These are phyloP conservation scores for Trichonephila clavipes DNA, from an alignment of 1,140 invertebrate species.

Conservation along the genomic window DNA sequence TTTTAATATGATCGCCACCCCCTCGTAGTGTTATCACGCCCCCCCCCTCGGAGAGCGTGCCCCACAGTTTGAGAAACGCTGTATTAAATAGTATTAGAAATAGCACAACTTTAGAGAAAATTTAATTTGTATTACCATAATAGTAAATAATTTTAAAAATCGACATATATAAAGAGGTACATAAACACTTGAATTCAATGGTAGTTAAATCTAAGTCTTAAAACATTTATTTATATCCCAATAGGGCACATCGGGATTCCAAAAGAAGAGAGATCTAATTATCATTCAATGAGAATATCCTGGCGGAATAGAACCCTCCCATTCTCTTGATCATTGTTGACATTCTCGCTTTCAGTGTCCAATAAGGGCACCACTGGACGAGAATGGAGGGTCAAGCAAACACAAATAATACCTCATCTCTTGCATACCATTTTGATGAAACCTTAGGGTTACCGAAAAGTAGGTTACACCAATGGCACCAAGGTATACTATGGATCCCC, in stretches of 20 bases:
- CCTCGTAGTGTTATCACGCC: too few species aligned
- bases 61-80: too few species aligned
- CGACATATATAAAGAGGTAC: too few species aligned
- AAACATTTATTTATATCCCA: not conserved
- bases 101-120: too few species aligned
- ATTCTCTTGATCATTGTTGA: slow-evolving; percentile 4
- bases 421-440: slow-evolving; percentile 41
- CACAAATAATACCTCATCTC: slow-evolving; percentile 38
- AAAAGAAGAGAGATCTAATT: slow-evolving; percentile 22
- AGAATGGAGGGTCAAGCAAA: slow-evolving; percentile 66
- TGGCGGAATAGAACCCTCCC: not conserved
- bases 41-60: too few species aligned
- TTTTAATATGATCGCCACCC: too few species aligned
- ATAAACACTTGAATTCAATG: not conserved
- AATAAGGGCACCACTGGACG: slow-evolving; percentile 64
- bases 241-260: not conserved
- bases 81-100: too few species aligned
- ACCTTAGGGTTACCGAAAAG: not conserved
- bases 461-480: not conserved
- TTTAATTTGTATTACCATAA: too few species aligned
- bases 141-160: too few species aligned
- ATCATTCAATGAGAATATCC: slow-evolving; percentile 60
- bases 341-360: slow-evolving; percentile 41
- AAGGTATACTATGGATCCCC: too few species aligned
- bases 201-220: not conserved